Evolutionary conservation across 2,888 invertebrate species (phyloP).

Genomic region (Dryomyza anilis): DNA sequence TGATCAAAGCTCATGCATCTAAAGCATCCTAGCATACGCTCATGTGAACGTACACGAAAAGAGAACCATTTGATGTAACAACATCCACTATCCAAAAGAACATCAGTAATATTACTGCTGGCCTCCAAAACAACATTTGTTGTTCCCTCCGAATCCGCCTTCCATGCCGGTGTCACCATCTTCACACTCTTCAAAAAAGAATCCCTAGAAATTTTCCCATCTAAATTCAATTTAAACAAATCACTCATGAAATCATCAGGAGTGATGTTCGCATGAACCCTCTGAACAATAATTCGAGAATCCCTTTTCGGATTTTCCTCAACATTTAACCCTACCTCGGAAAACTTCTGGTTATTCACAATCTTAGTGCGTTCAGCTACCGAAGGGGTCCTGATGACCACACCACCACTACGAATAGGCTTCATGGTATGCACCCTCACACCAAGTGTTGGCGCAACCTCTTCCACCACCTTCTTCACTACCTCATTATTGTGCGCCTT

Average conservation of each 20-base stretch:
- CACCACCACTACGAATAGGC: conserved; percentile 24
- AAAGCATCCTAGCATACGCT: too few relatives aligned
- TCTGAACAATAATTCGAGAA: conserved; percentile 15
- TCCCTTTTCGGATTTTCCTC: neutral
- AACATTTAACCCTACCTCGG: conserved; percentile 15
- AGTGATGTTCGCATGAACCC: conserved; percentile 17
- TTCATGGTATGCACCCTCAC: neutral
- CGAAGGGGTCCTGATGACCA: conserved; percentile 31
- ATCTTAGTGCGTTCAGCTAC: conserved; percentile 24
- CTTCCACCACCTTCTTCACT: conserved; percentile 15
- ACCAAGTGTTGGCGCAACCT: conserved; percentile 11
- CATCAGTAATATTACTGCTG: neutral
- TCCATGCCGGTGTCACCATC: conserved; percentile 25
- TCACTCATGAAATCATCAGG: conserved; percentile 28
- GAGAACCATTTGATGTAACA: conserved; percentile 26
- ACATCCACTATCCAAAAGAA: neutral
- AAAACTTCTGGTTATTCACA: conserved; percentile 26
- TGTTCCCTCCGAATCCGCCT: neutral
- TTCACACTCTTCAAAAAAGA: conserved; percentile 16
- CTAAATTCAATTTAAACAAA: neutral
- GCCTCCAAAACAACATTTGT: conserved; percentile 20
- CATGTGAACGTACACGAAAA: too few relatives aligned
- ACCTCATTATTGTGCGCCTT: neutral
- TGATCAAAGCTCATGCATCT: conserved; percentile 33
- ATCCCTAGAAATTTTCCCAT: too few relatives aligned